phyloP scores from a whole-genome alignment of 2,888 invertebrate species.

The Helleia helle region DNA sequence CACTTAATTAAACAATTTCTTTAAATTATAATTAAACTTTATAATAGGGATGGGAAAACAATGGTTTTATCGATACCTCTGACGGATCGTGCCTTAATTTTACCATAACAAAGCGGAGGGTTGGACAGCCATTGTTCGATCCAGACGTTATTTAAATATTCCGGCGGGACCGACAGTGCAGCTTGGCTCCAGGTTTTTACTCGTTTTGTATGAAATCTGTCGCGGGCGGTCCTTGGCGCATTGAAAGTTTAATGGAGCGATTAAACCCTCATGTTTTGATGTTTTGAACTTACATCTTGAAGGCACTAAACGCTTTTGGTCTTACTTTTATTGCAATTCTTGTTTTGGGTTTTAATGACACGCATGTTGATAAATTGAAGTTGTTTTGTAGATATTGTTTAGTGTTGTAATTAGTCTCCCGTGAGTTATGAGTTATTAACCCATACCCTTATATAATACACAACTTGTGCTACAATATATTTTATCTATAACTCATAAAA shows the following conservation, averaged over 20 bases:
- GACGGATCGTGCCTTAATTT: constrained; percentile 41
- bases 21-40: constrained; percentile 15
- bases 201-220: constrained; percentile 39
- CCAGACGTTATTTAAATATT: constrained; percentile 67
- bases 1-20: constrained; percentile 12
- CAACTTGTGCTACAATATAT: no score
- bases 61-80: constrained; percentile 28
- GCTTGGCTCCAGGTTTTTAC: constrained; percentile 36
- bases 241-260: constrained; percentile 24
- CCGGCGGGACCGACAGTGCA: constrained; percentile 34
- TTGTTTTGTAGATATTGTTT: no score
- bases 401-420: no score
- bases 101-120: constrained; percentile 57
- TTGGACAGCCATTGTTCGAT: constrained; percentile 54
- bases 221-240: constrained; percentile 28
- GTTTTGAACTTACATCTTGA: constrained; percentile 5
- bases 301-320: constrained; percentile 1
- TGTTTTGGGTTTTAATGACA: neutral
- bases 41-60: constrained; percentile 26
- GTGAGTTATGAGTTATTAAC: no score
- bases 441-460: no score
- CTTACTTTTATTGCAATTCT: neutral
- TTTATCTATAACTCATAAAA: no score
- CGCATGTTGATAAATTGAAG: constrained; percentile 1
- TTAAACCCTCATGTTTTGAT: constrained; percentile 9